phyloP scores from a whole-genome alignment of 2,113 vertebrate genomes.

The Strigops habroptila region DNA sequence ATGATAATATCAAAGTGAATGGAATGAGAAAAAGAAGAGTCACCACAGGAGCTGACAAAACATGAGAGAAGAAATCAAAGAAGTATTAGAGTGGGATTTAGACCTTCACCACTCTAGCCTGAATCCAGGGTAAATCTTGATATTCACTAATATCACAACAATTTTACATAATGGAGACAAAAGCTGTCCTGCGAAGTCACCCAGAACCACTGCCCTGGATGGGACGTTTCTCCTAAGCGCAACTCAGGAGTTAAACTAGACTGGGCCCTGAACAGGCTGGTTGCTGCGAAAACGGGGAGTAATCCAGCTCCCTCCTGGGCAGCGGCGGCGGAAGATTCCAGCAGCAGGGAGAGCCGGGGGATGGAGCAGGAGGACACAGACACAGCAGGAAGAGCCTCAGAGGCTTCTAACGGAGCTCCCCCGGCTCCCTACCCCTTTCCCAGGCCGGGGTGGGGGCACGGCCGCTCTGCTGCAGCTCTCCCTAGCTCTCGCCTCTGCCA shows the following conservation, averaged over 20 bases:
- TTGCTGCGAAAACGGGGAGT: accelerated
- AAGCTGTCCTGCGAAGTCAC: not conserved
- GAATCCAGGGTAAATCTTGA: not conserved
- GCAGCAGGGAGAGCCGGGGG: not conserved
- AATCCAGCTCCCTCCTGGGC: not conserved
- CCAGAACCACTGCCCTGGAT: not conserved
- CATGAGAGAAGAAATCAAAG: not conserved
- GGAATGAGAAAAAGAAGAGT: not conserved
- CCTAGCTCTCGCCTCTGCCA: not conserved
- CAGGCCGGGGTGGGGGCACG: not conserved
- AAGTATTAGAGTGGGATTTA: not conserved
- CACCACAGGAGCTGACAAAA: not conserved
- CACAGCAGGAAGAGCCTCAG: not conserved
- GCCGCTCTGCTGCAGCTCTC: not conserved
- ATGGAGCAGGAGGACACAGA: not conserved
- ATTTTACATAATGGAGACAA: not conserved
- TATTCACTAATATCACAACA: not conserved
- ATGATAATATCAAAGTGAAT: not conserved
- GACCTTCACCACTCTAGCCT: not conserved
- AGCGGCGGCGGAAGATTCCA: not conserved
- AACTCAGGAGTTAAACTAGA: accelerated
- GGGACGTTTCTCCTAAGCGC: not conserved
- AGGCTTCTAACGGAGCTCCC: not conserved
- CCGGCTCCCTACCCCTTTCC: not conserved
- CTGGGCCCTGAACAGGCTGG: accelerated